These are phyloP conservation scores for Caenorhabditis afra DNA, from an alignment of 2,888 invertebrate species.

Conservation along the genomic window DNA sequence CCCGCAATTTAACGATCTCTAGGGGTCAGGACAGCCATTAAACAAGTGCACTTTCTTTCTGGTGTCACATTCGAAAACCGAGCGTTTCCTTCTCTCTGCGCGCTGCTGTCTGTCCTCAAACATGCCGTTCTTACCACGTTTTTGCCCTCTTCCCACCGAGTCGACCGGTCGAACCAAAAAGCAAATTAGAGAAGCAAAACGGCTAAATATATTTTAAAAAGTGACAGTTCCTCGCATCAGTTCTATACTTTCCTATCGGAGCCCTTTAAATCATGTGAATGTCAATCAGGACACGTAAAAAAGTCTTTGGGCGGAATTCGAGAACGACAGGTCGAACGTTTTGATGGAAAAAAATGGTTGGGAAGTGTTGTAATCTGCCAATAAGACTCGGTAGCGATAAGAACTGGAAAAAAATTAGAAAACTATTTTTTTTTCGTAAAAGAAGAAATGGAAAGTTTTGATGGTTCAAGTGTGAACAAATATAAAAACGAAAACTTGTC, in stretches of 20 bases:
- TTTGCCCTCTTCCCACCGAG: not conserved
- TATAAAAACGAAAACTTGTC: conserved; percentile 22
- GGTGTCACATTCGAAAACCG: too few relatives aligned
- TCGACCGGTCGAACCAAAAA: conserved; percentile 8
- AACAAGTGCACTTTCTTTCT: too few relatives aligned
- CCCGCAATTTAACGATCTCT: too few relatives aligned
- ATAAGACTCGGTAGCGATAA: conserved; percentile 19
- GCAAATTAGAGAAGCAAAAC: not conserved
- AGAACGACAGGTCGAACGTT: conserved; percentile 10
- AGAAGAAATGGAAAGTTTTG: not conserved
- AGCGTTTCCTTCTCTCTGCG: too few relatives aligned
- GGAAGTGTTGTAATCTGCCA: conserved; percentile 22
- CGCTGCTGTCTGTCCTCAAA: not conserved
- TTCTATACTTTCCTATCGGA: not conserved
- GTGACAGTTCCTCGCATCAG: not conserved
- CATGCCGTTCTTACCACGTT: not conserved
- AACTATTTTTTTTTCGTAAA: not conserved
- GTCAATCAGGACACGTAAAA: conserved; percentile 15
- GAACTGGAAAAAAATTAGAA: conserved; percentile 5
- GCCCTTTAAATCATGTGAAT: conserved; percentile 2
- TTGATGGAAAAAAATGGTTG: not conserved
- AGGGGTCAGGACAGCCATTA: too few relatives aligned
- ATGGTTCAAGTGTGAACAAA: too few relatives aligned
- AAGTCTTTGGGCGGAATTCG: too few relatives aligned
- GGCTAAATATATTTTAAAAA: not conserved